Percentiles rank a stretch among this genome's conserved stretches.
These are phyloP conservation scores for Pygoscelis adeliae DNA, from an alignment of 2,113 vertebrate species.

Conservation along the genomic window DNA sequence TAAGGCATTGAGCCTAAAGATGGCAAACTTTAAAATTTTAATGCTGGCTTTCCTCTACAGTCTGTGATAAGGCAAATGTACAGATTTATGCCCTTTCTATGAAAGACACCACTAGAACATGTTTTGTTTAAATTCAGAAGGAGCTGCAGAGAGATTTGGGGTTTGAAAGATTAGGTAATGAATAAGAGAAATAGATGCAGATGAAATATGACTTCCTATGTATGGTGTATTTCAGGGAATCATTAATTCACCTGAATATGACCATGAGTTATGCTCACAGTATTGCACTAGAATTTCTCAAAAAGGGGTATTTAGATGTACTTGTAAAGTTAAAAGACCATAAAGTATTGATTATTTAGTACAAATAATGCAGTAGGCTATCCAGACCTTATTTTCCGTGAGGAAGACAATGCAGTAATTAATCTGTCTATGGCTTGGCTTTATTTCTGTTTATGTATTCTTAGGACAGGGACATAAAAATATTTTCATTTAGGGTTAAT, in stretches of 20 bases:
- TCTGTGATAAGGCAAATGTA: not conserved
- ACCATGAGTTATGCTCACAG: slow-evolving; percentile 60
- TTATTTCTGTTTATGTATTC: slow-evolving; percentile 53
- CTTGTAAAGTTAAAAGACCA: slow-evolving; percentile 67
- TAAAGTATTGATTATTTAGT: slow-evolving; percentile 76
- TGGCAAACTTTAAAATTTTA: not conserved
- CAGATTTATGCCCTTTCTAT: slow-evolving; percentile 27
- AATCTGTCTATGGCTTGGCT: slow-evolving; percentile 55
- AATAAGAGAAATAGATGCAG: slow-evolving; percentile 70
- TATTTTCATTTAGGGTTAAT: slow-evolving; percentile 15
- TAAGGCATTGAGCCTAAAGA: not conserved
- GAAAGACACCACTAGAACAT: slow-evolving; percentile 7
- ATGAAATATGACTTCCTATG: slow-evolving; percentile 70
- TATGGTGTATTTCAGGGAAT: slow-evolving; percentile 61
- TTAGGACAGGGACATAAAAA: not conserved
- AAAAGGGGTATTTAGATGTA: slow-evolving; percentile 67
- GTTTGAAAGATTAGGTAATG: slow-evolving; percentile 68
- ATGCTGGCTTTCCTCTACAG: not conserved
- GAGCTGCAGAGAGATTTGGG: slow-evolving; percentile 15
- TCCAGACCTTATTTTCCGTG: slow-evolving; percentile 67
- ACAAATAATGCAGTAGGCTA: slow-evolving; percentile 60
- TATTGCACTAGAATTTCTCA: slow-evolving; percentile 69
- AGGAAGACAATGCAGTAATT: slow-evolving; percentile 66
- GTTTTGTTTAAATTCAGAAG: slow-evolving; percentile 69
- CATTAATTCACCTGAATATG: slow-evolving; percentile 72